A percentile compares a stretch with the other conserved stretches of the same genome.
These are phyloP conservation scores for Periophthalmus magnuspinnatus DNA, from an alignment of 2,797 vertebrate species.

Conservation along the genomic window DNA sequence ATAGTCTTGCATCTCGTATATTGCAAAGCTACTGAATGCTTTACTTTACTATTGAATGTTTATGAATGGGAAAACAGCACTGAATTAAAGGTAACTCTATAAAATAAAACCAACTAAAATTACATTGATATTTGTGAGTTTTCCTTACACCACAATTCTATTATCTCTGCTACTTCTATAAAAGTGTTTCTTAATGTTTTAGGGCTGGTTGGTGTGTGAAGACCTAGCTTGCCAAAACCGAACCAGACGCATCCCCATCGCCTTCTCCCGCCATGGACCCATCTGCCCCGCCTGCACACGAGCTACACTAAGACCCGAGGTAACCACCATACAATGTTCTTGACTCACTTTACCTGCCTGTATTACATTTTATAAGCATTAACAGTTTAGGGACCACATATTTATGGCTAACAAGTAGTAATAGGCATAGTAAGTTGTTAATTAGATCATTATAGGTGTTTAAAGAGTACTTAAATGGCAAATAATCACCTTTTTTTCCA, in stretches of 20 bases:
- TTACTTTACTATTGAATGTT: background rate
- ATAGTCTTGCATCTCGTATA: constrained; percentile 3
- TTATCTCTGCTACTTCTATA: background rate
- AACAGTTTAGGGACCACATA: too few relatives aligned
- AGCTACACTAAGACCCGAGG: constrained; percentile 87
- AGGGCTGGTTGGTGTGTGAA: constrained; percentile 95
- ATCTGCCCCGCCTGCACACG: constrained; percentile 88
- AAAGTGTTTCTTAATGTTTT: background rate
- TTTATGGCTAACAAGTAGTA: too few relatives aligned
- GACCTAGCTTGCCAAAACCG: constrained; percentile 89
- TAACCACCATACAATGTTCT: constrained; percentile 55
- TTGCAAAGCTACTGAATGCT: constrained; percentile 6
- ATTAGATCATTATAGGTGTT: too few relatives aligned
- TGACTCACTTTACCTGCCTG: too few relatives aligned
- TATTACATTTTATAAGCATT: background rate
- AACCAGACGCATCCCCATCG: constrained; percentile 86
- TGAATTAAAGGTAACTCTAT: background rate
- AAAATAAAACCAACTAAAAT: background rate
- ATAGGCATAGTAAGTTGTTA: too few relatives aligned
- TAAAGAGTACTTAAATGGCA: too few relatives aligned
- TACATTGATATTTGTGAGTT: background rate
- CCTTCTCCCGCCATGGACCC: constrained; percentile 89
- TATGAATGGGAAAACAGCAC: background rate
- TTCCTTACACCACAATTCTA: too few relatives aligned
- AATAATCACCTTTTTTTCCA: too few relatives aligned